Percentiles rank a stretch among this genome's conserved stretches.
These are phyloP conservation scores for Lochmaea capreae DNA, from an alignment of 2,888 invertebrate species.

Conservation along the genomic window DNA sequence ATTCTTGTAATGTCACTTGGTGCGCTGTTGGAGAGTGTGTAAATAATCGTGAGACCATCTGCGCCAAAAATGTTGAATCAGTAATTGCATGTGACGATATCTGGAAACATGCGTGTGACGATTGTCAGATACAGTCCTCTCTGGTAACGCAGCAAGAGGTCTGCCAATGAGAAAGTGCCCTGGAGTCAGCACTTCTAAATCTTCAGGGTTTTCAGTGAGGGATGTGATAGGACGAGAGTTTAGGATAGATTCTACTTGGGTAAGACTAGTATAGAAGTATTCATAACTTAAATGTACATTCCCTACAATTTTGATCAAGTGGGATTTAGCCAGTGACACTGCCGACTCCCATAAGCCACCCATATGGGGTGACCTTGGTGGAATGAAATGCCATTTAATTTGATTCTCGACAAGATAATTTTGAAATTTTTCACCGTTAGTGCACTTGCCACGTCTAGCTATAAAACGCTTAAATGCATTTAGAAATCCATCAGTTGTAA, in stretches of 20 bases:
- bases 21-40: not conserved
- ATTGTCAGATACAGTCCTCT: not conserved
- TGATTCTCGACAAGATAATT: not conserved
- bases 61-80: not conserved
- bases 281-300: conserved; percentile 2
- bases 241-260: not conserved
- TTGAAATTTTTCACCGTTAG: conserved; percentile 8
- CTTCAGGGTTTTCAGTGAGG: not conserved
- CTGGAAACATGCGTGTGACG: not conserved
- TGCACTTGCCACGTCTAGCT: conserved; percentile 38
- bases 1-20: not conserved
- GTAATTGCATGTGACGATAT: not conserved
- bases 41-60: not conserved
- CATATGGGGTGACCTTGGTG: not conserved
- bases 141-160: not conserved
- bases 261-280: not conserved
- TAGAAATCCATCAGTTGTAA: conserved; percentile 40
- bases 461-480: conserved; percentile 43
- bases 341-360: not conserved
- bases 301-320: not conserved
- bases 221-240: conserved; percentile 6
- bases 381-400: not conserved
- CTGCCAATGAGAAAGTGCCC: not conserved
- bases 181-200: not conserved
- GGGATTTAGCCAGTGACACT: not conserved